Evolutionary conservation across 2,888 invertebrate genomes (phyloP).

Genomic region (Hyles lineata): DNA sequence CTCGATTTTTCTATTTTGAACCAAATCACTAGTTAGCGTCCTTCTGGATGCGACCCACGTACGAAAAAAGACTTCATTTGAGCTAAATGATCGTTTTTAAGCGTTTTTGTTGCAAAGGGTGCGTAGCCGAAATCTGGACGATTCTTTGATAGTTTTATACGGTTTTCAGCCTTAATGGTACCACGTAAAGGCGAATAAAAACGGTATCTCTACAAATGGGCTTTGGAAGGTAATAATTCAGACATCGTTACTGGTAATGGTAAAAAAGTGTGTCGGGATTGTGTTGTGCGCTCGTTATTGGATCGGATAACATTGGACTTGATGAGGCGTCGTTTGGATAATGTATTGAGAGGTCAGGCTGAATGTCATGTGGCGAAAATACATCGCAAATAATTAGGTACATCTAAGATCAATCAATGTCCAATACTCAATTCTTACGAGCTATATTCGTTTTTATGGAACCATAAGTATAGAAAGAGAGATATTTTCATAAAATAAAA

Average conservation of each 20-base stretch:
- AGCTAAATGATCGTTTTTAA: conserved; percentile 24
- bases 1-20: background rate
- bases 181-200: conserved; percentile 13
- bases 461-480: too few species aligned
- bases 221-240: conserved; percentile 12
- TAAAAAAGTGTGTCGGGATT: background rate
- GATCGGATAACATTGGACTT: background rate
- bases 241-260: conserved; percentile 11
- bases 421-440: too few species aligned
- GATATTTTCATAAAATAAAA: too few species aligned
- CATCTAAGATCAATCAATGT: too few species aligned
- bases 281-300: conserved; percentile 1
- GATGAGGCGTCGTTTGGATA: background rate
- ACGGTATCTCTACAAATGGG: conserved; percentile 12
- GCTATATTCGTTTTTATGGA: too few species aligned
- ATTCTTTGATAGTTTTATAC: conserved; percentile 15
- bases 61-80: conserved; percentile 28
- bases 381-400: background rate
- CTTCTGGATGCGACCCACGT: conserved; percentile 14
- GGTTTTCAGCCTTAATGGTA: conserved; percentile 11
- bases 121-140: conserved; percentile 17
- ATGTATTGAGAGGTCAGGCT: background rate
- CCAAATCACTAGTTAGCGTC: background rate
- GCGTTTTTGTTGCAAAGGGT: background rate
- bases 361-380: background rate